These are phyloP conservation scores for Synodontis membranacea DNA, from an alignment of 2,113 vertebrate species.

Conservation along the genomic window DNA sequence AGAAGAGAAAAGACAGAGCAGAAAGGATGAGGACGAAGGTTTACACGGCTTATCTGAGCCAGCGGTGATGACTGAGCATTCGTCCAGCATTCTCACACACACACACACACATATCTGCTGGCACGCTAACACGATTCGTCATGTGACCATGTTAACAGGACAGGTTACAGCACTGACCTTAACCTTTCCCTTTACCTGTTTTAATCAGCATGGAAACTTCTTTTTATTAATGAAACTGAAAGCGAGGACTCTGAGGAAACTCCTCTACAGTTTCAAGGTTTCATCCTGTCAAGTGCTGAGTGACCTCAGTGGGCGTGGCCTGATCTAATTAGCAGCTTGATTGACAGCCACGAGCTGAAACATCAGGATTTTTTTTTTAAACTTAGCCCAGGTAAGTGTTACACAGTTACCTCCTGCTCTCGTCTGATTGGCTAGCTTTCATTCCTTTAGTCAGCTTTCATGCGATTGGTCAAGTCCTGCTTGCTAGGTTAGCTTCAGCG, in stretches of 20 bases:
- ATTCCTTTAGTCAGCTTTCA: background rate
- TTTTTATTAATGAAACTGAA: background rate
- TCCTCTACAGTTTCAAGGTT: too few relatives aligned
- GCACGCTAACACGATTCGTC: background rate
- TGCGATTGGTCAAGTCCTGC: background rate
- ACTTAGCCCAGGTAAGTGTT: too few relatives aligned
- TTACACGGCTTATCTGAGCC: background rate
- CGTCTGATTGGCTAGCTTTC: background rate
- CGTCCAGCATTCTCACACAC: background rate
- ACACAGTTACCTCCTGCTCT: background rate
- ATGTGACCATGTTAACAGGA: background rate
- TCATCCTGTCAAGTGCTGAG: too few relatives aligned
- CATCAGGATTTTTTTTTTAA: too few relatives aligned
- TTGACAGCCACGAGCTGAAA: background rate
- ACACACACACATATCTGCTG: background rate
- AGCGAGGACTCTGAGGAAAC: background rate
- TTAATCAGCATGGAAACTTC: background rate
- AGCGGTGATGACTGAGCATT: background rate
- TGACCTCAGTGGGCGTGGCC: background rate
- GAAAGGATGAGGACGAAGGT: constrained; percentile 2
- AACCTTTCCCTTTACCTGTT: background rate
- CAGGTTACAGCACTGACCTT: background rate
- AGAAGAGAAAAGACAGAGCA: constrained; percentile 42
- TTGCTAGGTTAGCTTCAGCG: background rate
- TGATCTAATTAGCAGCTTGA: background rate